phyloP scores from a whole-genome alignment of 2,797 vertebrate species.

The Fistularia commersonii region DNA sequence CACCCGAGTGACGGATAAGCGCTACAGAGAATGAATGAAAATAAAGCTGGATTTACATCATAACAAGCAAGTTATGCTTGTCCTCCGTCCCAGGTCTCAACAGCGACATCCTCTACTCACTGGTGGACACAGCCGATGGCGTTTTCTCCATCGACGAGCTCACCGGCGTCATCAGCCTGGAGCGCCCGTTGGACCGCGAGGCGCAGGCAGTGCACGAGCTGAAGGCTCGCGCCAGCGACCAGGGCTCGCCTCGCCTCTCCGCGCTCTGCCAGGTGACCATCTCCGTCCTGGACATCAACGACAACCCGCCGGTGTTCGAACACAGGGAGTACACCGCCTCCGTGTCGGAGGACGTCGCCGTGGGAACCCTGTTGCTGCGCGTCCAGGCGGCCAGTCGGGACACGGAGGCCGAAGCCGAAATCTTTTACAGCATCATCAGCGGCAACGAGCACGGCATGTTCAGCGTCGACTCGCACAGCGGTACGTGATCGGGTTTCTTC shows the following conservation, averaged over 20 bases:
- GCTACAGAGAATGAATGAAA: no score
- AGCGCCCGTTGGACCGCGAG: constrained; percentile 88
- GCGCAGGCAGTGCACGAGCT: constrained; percentile 82
- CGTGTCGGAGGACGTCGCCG: constrained; percentile 80
- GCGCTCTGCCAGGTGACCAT: constrained; percentile 79
- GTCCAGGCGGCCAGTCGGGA: constrained; percentile 93
- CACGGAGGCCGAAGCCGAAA: constrained; percentile 85
- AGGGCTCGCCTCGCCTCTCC: constrained; percentile 82
- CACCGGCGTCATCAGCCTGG: constrained; percentile 85
- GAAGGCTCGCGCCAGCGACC: constrained; percentile 83
- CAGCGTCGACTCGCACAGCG: constrained; percentile 86
- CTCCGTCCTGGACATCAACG: constrained; percentile 95
- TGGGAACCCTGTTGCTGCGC: constrained; percentile 85
- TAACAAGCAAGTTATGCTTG: neutral
- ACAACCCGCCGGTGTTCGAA: constrained; percentile 96
- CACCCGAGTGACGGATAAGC: no score
- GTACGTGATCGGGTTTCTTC: constrained; percentile 76
- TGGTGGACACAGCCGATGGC: constrained; percentile 84
- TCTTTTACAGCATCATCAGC: constrained; percentile 88
- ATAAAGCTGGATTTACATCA: no score
- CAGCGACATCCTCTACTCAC: constrained; percentile 82
- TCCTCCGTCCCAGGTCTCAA: constrained; percentile 78
- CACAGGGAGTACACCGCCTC: constrained; percentile 87
- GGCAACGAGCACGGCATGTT: constrained; percentile 94
- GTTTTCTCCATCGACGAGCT: constrained; percentile 89